Evolutionary conservation across 2,797 vertebrate species (phyloP).

Genomic region (Spatula versicolor): DNA sequence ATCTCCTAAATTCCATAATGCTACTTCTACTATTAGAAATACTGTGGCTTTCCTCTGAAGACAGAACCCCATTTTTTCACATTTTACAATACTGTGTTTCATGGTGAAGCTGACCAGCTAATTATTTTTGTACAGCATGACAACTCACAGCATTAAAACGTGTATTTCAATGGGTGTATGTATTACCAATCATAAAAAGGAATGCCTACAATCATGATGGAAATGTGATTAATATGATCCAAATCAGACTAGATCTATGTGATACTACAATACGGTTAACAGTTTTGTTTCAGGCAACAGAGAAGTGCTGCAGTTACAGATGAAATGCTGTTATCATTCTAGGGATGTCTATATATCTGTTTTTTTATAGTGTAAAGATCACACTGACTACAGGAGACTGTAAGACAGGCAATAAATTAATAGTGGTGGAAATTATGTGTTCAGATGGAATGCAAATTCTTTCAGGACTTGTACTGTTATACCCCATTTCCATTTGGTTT

Average conservation of each 20-base stretch:
- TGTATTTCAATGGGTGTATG: neutral
- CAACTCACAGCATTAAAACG: neutral
- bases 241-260: neutral
- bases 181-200: neutral
- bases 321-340: neutral
- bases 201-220: neutral
- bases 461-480: neutral
- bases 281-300: neutral
- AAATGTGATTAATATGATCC: neutral
- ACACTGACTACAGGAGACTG: neutral
- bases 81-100: neutral
- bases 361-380: neutral
- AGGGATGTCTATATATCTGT: neutral
- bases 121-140: neutral
- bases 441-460: neutral
- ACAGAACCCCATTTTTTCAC: neutral
- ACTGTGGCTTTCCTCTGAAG: neutral
- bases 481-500: neutral
- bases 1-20: neutral
- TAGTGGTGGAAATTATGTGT: neutral
- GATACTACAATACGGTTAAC: neutral
- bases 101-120: neutral
- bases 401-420: neutral
- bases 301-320: neutral
- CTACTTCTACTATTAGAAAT: neutral